Percentiles rank a stretch among this genome's conserved stretches.
phyloP scores from a whole-genome alignment of 2,888 invertebrate species.

The Platycnemis pennipes region DNA sequence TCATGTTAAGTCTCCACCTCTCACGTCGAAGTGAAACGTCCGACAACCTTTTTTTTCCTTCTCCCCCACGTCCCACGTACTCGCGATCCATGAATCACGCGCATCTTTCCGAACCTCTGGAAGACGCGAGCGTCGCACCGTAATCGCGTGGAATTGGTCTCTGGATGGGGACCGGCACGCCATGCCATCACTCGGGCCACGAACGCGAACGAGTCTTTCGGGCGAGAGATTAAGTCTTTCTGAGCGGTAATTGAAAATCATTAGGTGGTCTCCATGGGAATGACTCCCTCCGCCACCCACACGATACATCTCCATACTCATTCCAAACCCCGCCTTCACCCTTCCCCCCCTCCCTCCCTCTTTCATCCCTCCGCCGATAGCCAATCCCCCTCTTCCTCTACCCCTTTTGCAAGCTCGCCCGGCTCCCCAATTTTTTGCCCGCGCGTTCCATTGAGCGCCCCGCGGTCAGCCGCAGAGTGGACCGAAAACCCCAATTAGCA shows the following conservation, averaged over 20 bases:
- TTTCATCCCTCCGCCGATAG: neutral
- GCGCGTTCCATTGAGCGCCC: conserved; percentile 43
- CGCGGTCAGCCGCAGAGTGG: conserved; percentile 60
- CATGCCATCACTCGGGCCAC: neutral
- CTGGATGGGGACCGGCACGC: neutral
- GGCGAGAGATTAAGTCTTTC: neutral
- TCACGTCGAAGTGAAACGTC: no score
- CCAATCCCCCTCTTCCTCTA: neutral
- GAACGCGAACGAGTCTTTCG: conserved; percentile 10
- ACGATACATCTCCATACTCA: neutral
- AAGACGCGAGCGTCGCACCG: neutral
- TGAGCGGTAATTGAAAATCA: conserved; percentile 45
- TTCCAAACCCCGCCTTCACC: neutral
- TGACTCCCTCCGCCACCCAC: neutral
- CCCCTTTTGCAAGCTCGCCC: neutral
- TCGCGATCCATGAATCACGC: neutral
- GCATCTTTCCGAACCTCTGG: neutral
- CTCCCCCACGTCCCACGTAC: neutral
- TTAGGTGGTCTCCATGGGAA: neutral
- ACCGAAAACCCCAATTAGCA: conserved; percentile 64
- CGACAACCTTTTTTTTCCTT: no score
- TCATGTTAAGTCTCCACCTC: no score
- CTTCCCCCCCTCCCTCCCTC: neutral
- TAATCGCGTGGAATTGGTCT: neutral
- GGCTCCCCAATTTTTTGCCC: conserved; percentile 23